Base-by-base conservation (phyloP, 2,888 invertebrate genomes). In the Spodoptera littoralis region DNA sequence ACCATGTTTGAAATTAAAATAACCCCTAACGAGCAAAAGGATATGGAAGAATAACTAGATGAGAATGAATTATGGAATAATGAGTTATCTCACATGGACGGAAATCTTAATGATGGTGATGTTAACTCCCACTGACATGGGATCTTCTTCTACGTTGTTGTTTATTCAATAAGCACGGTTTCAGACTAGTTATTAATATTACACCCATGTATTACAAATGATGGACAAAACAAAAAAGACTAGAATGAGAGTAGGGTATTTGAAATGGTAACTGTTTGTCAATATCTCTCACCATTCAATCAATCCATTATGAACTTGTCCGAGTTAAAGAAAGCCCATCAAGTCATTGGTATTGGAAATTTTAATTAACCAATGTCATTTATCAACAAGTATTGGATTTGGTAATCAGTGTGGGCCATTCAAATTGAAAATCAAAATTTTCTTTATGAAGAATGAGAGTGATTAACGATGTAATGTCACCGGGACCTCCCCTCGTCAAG, bases 401-500 rank as follows among this genome's bases (percentile, higher is more conserved):
- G 82, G 87, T 87, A 90, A 91, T 91, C 89, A 85, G 84, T 77
- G 86, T 79, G 79, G 83, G 59, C 82, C 82, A 90, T 90, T 90
- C 84, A 87, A 88, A 91, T 90, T 91, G 91, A 92, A 93, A 92
- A 92, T 92, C 91, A 91, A 92, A 93, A 92, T 90, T 91, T 91
- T 89, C 89, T 89, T 88, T 81, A 73, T 77, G 82, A 84, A 87
- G 85, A 90, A 89, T 89, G 79, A 83, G 83, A 86, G 86, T 94
- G 94, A 94, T 94, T 94, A 92, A 94, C 90, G 94, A 93, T 86
- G 88, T 81, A 75, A 84, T 92, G 93, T 92, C 93, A 90, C 85
- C 84, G 79, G 71, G 83, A 79, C 82, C 84, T 82, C 89, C 92
- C 91, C 88, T 88, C 88, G 88, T 89, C 91, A 87, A 72, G 73